Percentiles rank a stretch among this genome's conserved stretches.
Conservation (phyloP, 92 coral and sea anemone genomes). For the Epizoanthus rinbou region DNA sequence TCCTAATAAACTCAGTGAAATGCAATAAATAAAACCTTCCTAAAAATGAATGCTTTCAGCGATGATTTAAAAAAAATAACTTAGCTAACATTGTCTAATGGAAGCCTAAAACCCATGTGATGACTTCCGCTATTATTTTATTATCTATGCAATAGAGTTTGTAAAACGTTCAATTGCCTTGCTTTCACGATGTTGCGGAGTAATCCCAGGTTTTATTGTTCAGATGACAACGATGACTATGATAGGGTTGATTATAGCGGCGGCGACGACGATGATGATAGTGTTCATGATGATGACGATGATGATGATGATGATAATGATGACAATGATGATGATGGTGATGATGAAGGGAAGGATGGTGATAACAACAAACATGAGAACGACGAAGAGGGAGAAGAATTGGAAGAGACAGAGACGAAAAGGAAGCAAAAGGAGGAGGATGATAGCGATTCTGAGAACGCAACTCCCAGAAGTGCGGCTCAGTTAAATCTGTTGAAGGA, state of each 20-base stretch:
- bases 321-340: slow-evolving; percentile 8
- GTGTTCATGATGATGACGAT: neutral
- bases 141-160: neutral
- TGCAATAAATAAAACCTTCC: too few relatives aligned
- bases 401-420: neutral
- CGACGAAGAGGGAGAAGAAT: neutral
- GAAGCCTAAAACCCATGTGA: too few relatives aligned
- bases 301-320: neutral
- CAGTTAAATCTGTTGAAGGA: neutral
- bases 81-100: too few relatives aligned
- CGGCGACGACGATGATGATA: slow-evolving; percentile 8
- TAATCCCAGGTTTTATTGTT: neutral
- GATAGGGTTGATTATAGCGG: neutral
- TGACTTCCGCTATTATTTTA: too few relatives aligned
- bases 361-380: neutral
- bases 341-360: neutral
- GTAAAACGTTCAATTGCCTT: neutral
- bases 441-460: neutral
- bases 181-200: too few relatives aligned
- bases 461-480: neutral
- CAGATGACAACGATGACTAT: slow-evolving; percentile 1
- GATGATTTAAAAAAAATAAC: too few relatives aligned
- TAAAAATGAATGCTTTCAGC: too few relatives aligned
- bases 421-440: neutral
- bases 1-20: too few relatives aligned